These are phyloP conservation scores for Amphipyra berbera DNA, from an alignment of 2,888 invertebrate species.

Conservation along the genomic window DNA sequence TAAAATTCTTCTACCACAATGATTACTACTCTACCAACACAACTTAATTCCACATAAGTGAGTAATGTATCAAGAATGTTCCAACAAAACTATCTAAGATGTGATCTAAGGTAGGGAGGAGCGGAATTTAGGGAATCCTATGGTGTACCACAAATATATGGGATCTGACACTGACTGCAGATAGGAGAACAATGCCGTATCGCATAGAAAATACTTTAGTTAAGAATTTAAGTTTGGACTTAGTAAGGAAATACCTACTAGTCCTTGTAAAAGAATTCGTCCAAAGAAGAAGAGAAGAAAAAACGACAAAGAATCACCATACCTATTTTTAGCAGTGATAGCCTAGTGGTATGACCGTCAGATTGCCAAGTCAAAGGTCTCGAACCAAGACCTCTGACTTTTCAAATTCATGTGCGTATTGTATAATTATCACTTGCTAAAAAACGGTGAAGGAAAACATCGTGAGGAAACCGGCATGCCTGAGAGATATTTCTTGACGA, in stretches of 20 bases:
- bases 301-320: no score
- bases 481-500: no score
- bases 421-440: no score
- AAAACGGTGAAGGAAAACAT: no score
- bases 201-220: conserved; percentile 48
- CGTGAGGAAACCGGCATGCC: no score
- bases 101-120: conserved; percentile 44
- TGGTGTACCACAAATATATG: conserved; percentile 47
- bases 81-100: conserved; percentile 56
- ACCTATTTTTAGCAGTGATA: no score
- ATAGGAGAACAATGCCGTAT: conserved; percentile 55
- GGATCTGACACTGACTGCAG: conserved; percentile 44
- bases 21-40: conserved; percentile 2
- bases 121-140: conserved; percentile 56
- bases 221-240: background rate
- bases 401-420: no score
- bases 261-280: no score
- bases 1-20: background rate
- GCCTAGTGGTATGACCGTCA: no score
- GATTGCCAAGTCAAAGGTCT: no score
- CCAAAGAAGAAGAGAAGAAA: no score
- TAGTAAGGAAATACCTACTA: background rate
- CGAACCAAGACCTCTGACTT: no score
- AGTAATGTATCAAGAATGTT: conserved; percentile 31
- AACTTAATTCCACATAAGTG: conserved; percentile 33